phyloP scores from a whole-genome alignment of 2,888 invertebrate species.

The Tanypteryx hageni region DNA sequence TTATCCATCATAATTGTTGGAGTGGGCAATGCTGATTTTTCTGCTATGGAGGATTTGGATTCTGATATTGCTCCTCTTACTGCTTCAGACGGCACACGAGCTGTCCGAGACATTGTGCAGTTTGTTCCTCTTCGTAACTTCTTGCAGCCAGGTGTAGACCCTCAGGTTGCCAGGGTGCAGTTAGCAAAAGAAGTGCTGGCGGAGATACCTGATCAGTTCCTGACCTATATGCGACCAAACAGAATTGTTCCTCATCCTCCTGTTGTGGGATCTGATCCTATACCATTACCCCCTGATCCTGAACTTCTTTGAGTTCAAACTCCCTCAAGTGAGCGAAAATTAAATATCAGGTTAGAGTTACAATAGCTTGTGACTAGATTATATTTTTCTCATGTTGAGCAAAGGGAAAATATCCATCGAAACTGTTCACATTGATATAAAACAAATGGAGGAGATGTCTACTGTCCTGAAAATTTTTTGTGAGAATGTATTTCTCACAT shows the following conservation, averaged over 20 bases:
- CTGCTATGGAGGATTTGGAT: conserved; percentile 80
- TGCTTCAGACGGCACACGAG: conserved; percentile 72
- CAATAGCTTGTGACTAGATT: too few species aligned
- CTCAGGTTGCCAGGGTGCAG: conserved; percentile 37
- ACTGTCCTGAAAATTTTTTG: too few species aligned
- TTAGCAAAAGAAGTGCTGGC: conserved; percentile 79
- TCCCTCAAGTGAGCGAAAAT: too few species aligned
- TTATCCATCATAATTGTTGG: conserved; percentile 81
- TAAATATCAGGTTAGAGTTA: too few species aligned
- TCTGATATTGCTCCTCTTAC: conserved; percentile 75
- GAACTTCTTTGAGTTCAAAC: conserved; percentile 19
- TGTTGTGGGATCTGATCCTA: conserved; percentile 66
- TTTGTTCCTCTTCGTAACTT: conserved; percentile 75
- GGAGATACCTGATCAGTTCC: conserved; percentile 78
- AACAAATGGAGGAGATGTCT: too few species aligned
- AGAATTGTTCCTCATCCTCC: conserved; percentile 75
- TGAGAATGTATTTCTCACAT: too few species aligned
- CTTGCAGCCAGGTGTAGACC: conserved; percentile 66
- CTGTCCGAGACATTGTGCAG: conserved; percentile 80
- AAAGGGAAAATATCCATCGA: too few species aligned
- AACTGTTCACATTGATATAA: too few species aligned
- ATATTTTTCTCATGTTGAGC: too few species aligned
- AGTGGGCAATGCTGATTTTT: conserved; percentile 80
- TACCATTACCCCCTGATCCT: conserved; percentile 61
- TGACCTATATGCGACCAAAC: conserved; percentile 75